Evolutionary conservation across 1,140 invertebrate species (phyloP).

Genomic region (Drosophila serrata): DNA sequence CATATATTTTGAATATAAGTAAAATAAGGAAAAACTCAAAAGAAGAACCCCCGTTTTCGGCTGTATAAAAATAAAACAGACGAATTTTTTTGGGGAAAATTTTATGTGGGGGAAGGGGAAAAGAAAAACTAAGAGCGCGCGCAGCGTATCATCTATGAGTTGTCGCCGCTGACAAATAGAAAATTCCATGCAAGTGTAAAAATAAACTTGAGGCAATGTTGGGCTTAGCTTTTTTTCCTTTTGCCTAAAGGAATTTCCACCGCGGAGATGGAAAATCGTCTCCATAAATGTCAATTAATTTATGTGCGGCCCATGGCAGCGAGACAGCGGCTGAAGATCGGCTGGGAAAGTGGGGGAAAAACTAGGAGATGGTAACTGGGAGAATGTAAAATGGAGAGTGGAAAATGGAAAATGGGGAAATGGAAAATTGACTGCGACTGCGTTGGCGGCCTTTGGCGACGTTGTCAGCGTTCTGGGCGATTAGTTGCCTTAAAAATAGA

Average conservation of each 20-base stretch:
- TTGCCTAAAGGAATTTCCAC: constrained; percentile 43
- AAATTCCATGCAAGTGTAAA: constrained; percentile 72
- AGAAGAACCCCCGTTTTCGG: constrained; percentile 56
- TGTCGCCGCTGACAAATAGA: constrained; percentile 72
- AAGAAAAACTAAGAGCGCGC: constrained; percentile 17
- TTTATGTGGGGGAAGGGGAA: too few relatives aligned
- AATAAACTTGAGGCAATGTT: constrained; percentile 51
- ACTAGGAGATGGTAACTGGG: constrained; percentile 1
- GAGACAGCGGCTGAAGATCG: constrained; percentile 38
- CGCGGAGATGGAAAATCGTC: constrained; percentile 56
- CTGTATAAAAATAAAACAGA: constrained; percentile 79
- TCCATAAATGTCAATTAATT: constrained; percentile 79
- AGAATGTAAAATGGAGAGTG: constrained; percentile 21
- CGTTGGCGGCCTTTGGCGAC: constrained; percentile 57
- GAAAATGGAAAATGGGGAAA: constrained; percentile 31
- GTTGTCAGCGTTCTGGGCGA: constrained; percentile 70
- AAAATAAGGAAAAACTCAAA: background rate
- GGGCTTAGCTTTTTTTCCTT: constrained; percentile 24
- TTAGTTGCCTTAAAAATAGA: constrained; percentile 76
- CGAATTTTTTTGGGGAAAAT: constrained; percentile 27
- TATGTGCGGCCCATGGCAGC: constrained; percentile 74
- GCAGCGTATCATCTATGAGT: constrained; percentile 31
- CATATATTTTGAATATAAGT: constrained; percentile 9
- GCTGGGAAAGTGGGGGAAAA: constrained; percentile 4
- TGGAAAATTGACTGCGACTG: constrained; percentile 29